Base-by-base conservation (phyloP, 1,140 invertebrate genomes). In the Hylaeus anthracinus region DNA sequence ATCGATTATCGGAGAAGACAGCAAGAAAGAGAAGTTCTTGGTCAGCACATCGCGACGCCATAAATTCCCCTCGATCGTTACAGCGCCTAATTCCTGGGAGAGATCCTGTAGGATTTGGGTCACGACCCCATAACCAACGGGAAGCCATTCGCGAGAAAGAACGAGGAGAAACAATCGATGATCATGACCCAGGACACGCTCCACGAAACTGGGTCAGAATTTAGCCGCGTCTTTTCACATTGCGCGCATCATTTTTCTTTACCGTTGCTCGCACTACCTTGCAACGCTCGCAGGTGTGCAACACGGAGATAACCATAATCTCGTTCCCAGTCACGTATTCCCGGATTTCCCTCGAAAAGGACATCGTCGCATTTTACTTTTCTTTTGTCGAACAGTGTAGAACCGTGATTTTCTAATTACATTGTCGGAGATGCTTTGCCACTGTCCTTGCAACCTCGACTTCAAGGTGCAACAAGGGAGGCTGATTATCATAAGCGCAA, bases 181-280 rank as follows among this genome's bases (percentile, higher is more conserved):
- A 63, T 87, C 86, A 77, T 88, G 86, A 87, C 85, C 85, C 85
- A 87, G 86, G 85, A 87, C 61, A 87, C 71, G 64, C 63, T 64
- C 55, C 48, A 61, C 56, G 76, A 64, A 88, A 85, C 85, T 88
- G 37, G 86, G 86, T 85, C 86, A 87, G 76, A 86, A 88, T 85
- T 75, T 86, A 75, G 75, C 37, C 9, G 61, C 41, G 67, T 83
- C 69, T 71, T 82, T 85, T 80, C 79, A 82, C 83, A 67, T 79
- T 64, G 72, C 37, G 55, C 53, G 26, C 75, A 60, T 77, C 51
- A 45, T 82, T 82, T 84, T 84, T 81, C 72, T 43, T 72, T 66
- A 67, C 58, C 48, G 56, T 73, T 53, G 71, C 65, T 77, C 51
- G 39, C 60, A 60, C 45, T 14, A 72, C 26, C 58, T 64, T 37